Base-by-base conservation (phyloP, 2,113 vertebrate genomes). In the Serranochromis macrocephalus region DNA sequence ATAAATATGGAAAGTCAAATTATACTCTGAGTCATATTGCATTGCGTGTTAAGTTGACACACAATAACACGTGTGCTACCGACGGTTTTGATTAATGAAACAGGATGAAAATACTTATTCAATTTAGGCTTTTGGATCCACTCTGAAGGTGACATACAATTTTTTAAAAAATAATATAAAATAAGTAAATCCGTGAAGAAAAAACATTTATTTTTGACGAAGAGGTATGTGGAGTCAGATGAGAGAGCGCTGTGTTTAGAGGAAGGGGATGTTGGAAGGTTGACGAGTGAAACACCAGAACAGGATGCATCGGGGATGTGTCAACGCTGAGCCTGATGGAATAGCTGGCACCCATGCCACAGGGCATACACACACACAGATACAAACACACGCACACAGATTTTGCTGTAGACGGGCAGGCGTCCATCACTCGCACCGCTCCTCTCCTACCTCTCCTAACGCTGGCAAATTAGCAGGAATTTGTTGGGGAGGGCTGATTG, bases 401-500 rank as follows among this genome's bases (percentile, higher is more conserved):
- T 58, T 75, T 10, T 71, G 84, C 80, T 81, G 84, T 55, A 92
- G 91, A 92, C 88, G 83, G 90, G 92, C 93, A 94, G 89, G 86
- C 92, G 29, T 91, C 89, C 94, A 93, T 92, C 89, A 89, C 87
- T 73, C 66, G 47, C 75, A 33, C 54, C 66, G 40, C 90, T 92
- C 81, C 87, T 85, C 82, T 84, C 38, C 57, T 54, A 55, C 88
- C 66, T 85, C 85, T 33, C 42, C 2, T 33, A 38, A 82, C 47
- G 16, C 90, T 90, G 88, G 94, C 91, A 91, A 93, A 91, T 93
- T 93, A 92, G 87, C 90, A 95, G 93, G 94, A 96, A 94, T 95
- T 84, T 92, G 84, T 85, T 11, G 66, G 87, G 93, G 85, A 82
- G 85, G 85, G 85, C 51, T 79, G 94, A 95, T 96, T 96, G 95